Conservation (phyloP, 2,888 invertebrate genomes). For the Orthosia cruda region DNA sequence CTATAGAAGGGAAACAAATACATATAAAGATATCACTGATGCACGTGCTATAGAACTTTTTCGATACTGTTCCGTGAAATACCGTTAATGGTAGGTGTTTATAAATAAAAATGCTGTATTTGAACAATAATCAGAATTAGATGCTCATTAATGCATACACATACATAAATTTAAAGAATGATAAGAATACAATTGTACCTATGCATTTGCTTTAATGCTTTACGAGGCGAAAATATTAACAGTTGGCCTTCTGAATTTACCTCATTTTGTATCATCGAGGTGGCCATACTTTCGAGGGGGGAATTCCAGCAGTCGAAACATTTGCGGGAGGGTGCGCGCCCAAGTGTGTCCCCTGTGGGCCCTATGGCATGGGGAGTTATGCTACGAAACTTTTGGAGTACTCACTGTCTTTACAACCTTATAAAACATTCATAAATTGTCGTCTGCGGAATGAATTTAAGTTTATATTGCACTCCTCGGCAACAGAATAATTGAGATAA, state of each 20-base stretch:
- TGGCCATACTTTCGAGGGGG: conserved; percentile 55
- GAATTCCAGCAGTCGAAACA: conserved; percentile 74
- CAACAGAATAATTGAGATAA: conserved; percentile 14
- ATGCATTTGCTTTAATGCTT: neutral
- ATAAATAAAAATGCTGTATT: neutral
- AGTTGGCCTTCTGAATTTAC: conserved; percentile 29
- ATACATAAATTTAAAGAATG: neutral
- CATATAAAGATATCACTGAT: neutral
- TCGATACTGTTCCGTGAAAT: neutral
- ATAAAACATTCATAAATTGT: conserved; percentile 52
- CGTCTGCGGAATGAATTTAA: conserved; percentile 19
- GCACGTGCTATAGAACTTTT: neutral
- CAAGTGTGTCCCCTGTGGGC: conserved; percentile 81
- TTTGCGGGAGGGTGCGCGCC: conserved; percentile 82
- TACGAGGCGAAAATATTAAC: neutral
- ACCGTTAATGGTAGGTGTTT: neutral
- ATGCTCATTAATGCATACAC: neutral
- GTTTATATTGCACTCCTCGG: conserved; percentile 1
- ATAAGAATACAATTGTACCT: conserved; percentile 9
- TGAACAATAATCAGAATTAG: neutral
- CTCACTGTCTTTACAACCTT: conserved; percentile 28
- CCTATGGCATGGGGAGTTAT: conserved; percentile 53
- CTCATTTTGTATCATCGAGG: conserved; percentile 35
- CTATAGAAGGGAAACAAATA: conserved; percentile 42
- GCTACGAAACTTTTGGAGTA: conserved; percentile 35